Evolutionary conservation across 2,797 vertebrate species (phyloP).

Genomic region (Sylvilagus floridanus): DNA sequence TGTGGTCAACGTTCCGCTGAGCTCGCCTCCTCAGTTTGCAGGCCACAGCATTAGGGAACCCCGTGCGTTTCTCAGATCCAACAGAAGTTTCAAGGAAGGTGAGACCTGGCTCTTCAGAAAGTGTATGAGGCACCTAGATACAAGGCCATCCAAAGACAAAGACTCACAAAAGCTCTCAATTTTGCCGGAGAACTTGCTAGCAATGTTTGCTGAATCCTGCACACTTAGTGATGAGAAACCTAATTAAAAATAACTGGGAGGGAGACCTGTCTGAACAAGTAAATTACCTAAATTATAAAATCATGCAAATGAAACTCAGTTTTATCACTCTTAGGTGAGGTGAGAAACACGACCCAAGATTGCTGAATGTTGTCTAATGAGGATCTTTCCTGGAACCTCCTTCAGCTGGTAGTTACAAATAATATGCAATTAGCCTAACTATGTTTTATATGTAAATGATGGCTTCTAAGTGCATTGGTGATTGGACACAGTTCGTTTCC

Average conservation of each 20-base stretch:
- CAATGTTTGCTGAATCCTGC: background rate
- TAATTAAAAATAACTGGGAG: constrained; percentile 38
- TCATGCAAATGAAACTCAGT: constrained; percentile 14
- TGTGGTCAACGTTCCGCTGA: background rate
- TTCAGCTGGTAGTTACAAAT: background rate
- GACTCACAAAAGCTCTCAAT: background rate
- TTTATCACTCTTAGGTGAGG: constrained; percentile 41
- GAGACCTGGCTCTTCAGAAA: background rate
- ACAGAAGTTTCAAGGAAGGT: background rate
- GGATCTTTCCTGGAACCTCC: background rate
- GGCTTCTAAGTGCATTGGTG: background rate
- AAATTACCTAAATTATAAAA: constrained; percentile 56
- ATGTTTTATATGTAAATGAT: constrained; percentile 43
- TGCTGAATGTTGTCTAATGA: constrained; percentile 17
- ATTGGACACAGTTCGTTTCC: background rate
- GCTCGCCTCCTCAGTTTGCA: background rate
- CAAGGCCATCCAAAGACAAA: background rate
- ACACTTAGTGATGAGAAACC: constrained; percentile 45
- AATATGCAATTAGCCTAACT: constrained; percentile 17
- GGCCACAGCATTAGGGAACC: background rate
- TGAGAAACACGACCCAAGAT: background rate
- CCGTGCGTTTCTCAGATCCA: background rate
- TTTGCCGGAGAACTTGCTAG: background rate
- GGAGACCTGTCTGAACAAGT: constrained; percentile 33
- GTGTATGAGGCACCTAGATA: background rate